phyloP scores from a whole-genome alignment of 1,140 invertebrate species.

The Drosophila micromelanica region DNA sequence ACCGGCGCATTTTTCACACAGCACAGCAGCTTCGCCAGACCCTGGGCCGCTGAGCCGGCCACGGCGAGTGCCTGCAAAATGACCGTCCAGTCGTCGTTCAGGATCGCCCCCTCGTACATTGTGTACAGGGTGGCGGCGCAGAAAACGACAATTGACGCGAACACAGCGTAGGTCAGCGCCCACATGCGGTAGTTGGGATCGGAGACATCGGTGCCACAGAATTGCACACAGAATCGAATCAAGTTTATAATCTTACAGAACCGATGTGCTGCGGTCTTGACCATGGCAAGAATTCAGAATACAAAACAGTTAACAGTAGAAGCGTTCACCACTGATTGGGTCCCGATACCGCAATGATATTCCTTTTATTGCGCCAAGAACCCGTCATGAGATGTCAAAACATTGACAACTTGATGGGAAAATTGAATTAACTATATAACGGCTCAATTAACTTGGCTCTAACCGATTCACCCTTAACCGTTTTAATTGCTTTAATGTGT shows the following conservation, averaged over 20 bases:
- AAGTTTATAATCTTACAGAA: slow-evolving; percentile 39
- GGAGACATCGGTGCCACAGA: slow-evolving; percentile 58
- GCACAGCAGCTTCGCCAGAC: slow-evolving; percentile 42
- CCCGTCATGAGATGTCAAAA: slow-evolving; percentile 41
- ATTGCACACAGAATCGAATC: slow-evolving; percentile 51
- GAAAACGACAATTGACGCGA: slow-evolving; percentile 33
- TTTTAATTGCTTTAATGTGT: slow-evolving; percentile 6
- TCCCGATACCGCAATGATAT: background rate
- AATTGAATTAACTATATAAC: slow-evolving; percentile 6
- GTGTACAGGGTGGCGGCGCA: slow-evolving; percentile 57
- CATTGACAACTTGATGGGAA: slow-evolving; percentile 59
- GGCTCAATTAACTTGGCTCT: slow-evolving; percentile 9
- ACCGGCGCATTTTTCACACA: background rate
- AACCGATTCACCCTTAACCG: slow-evolving; percentile 13
- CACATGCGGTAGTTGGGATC: slow-evolving; percentile 56
- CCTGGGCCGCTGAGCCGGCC: slow-evolving; percentile 44
- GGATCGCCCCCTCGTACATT: slow-evolving; percentile 50
- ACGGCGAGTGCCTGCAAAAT: slow-evolving; percentile 56
- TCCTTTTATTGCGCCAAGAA: slow-evolving; percentile 39
- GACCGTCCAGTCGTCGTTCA: slow-evolving; percentile 47
- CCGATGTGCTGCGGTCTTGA: slow-evolving; percentile 19
- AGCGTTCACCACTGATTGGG: background rate
- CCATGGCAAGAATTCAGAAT: slow-evolving; percentile 11
- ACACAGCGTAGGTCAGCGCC: slow-evolving; percentile 47
- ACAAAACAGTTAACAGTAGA: background rate